These are phyloP conservation scores for Australoheros scitulus DNA, from an alignment of 2,113 vertebrate species.

Conservation along the genomic window DNA sequence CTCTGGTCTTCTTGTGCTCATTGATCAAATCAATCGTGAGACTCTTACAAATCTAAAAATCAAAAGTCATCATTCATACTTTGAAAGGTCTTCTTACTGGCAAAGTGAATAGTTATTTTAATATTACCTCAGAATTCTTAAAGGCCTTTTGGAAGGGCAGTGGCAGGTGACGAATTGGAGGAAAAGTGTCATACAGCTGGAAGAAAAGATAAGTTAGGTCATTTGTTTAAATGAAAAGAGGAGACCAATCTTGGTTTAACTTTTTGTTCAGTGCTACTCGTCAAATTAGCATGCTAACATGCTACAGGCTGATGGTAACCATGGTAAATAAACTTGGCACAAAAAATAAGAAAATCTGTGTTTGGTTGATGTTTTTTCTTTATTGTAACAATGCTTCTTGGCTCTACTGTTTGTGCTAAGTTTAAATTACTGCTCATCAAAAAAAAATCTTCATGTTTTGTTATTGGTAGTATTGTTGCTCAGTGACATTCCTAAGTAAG, in stretches of 20 bases:
- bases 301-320: neutral
- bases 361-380: no score
- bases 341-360: no score
- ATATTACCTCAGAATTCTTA: conserved; percentile 29
- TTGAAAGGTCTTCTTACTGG: neutral
- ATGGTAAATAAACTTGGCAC: no score
- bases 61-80: neutral
- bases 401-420: no score
- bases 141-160: conserved; percentile 53
- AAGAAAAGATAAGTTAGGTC: neutral
- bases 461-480: neutral
- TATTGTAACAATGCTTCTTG: no score
- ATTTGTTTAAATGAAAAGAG: neutral
- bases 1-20: conserved; percentile 59
- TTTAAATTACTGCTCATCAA: no score
- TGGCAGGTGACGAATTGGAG: conserved; percentile 38
- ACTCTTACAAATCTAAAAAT: neutral
- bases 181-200: conserved; percentile 55
- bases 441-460: no score
- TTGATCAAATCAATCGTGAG: neutral
- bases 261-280: neutral
- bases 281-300: neutral
- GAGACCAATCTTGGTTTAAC: neutral
- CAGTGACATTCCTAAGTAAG: no score
- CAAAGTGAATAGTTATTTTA: neutral